phyloP scores from a whole-genome alignment of 2,888 invertebrate genomes.

The Oscheius sp. region DNA sequence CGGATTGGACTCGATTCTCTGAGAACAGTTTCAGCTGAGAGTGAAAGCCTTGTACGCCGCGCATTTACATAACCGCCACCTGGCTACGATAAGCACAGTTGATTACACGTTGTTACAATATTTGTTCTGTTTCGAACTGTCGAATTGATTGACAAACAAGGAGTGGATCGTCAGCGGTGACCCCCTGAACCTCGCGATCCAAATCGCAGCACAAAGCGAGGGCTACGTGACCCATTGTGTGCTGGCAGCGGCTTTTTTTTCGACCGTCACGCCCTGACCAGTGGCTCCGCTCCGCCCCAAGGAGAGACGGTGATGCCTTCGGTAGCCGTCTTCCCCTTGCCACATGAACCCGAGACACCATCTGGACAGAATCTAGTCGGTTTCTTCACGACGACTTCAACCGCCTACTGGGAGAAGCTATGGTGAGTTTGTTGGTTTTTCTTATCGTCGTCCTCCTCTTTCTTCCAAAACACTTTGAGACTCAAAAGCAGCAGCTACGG shows the following conservation, averaged over 20 bases:
- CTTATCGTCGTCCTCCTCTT: not conserved
- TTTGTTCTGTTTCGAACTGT: not conserved
- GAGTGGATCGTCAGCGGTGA: not conserved
- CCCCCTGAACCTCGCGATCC: constrained; percentile 20
- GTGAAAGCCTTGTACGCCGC: not conserved
- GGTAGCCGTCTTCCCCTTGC: constrained; percentile 21
- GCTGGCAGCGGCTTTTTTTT: constrained; percentile 31
- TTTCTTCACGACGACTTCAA: too few species aligned
- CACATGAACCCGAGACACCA: constrained; percentile 5
- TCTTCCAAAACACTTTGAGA: too few species aligned
- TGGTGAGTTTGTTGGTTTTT: constrained; percentile 9
- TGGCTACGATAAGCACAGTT: not conserved
- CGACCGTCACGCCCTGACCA: constrained; percentile 26
- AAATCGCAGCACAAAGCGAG: constrained; percentile 22
- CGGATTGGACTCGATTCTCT: not conserved
- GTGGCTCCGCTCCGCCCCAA: constrained; percentile 13
- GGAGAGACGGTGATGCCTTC: constrained; percentile 12
- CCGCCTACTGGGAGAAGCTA: constrained; percentile 17
- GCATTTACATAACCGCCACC: not conserved
- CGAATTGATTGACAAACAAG: not conserved
- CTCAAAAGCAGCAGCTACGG: too few species aligned
- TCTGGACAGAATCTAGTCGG: not conserved
- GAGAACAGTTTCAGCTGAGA: not conserved
- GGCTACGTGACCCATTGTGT: constrained; percentile 32
- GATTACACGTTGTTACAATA: not conserved